Conservation (phyloP, 2,113 vertebrate species). For the Jaculus jaculus region DNA sequence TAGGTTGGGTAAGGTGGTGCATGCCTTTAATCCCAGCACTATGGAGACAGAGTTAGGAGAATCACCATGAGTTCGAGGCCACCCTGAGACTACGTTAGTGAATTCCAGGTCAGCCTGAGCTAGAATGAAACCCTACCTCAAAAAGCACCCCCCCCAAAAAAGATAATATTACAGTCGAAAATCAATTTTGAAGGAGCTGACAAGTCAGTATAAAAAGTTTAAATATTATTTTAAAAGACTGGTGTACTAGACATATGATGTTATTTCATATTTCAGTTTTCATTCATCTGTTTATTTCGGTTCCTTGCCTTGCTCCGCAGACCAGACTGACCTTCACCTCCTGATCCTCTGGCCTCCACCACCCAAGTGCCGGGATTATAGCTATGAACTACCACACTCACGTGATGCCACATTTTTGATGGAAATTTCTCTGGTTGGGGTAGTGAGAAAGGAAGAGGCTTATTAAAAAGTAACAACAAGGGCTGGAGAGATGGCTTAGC, state of each 20-base stretch:
- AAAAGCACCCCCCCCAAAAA: no score
- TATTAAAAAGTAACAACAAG: neutral
- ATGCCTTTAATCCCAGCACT: no score
- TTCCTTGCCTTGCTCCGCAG: neutral
- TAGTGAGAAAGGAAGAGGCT: neutral
- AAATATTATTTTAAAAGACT: constrained; percentile 25
- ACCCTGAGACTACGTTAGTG: no score
- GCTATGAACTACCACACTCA: no score
- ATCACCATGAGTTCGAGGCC: no score
- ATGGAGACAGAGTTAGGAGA: no score
- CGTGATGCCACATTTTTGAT: neutral
- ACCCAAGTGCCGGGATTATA: neutral
- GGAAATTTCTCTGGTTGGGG: neutral
- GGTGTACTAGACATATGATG: neutral
- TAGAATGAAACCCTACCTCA: no score
- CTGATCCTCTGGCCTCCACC: neutral
- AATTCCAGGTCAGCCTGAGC: no score
- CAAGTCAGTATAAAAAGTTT: neutral
- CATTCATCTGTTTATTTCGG: neutral
- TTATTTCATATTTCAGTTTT: neutral
- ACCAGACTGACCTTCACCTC: neutral
- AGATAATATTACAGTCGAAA: neutral
- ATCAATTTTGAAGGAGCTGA: neutral
- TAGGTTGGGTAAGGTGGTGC: no score
- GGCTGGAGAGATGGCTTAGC: no score